phyloP scores from a whole-genome alignment of 2,888 invertebrate species.

The Lasioglossum morio region DNA sequence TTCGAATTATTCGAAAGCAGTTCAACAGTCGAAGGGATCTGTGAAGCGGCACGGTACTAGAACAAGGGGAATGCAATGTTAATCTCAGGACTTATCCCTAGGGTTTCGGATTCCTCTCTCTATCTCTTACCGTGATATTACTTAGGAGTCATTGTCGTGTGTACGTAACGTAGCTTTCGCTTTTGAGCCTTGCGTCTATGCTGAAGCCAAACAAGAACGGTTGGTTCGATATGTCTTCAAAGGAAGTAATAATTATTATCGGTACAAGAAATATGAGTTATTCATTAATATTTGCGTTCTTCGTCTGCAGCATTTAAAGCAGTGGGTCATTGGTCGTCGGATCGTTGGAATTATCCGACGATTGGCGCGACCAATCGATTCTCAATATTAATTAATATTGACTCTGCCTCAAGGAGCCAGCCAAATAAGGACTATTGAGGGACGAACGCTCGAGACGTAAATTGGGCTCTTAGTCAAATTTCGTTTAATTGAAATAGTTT shows the following conservation, averaged over 20 bases:
- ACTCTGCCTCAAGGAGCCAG: background rate
- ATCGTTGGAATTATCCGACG: background rate
- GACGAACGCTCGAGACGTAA: background rate
- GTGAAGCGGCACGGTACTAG: slow-evolving; percentile 57
- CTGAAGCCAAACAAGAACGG: background rate
- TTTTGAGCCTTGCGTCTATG: background rate
- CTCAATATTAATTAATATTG: slow-evolving; percentile 41
- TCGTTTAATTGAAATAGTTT: slow-evolving; percentile 44
- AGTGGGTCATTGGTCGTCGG: background rate
- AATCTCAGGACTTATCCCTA: slow-evolving; percentile 75
- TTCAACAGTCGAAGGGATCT: background rate
- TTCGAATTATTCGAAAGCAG: background rate
- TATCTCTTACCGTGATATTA: slow-evolving; percentile 55
- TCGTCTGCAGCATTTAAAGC: background rate
- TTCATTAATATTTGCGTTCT: background rate
- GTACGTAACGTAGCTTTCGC: background rate
- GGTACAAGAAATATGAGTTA: background rate
- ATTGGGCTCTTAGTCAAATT: slow-evolving; percentile 1
- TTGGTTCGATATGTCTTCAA: background rate
- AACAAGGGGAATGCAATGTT: slow-evolving; percentile 67
- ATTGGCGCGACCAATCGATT: slow-evolving; percentile 2
- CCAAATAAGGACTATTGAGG: background rate
- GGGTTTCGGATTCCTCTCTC: slow-evolving; percentile 35
- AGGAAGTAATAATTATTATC: background rate
- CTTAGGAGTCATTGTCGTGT: slow-evolving; percentile 22